Evolutionary conservation across 2,113 vertebrate genomes (phyloP).

Genomic region (Psittacula cyanocephala): DNA sequence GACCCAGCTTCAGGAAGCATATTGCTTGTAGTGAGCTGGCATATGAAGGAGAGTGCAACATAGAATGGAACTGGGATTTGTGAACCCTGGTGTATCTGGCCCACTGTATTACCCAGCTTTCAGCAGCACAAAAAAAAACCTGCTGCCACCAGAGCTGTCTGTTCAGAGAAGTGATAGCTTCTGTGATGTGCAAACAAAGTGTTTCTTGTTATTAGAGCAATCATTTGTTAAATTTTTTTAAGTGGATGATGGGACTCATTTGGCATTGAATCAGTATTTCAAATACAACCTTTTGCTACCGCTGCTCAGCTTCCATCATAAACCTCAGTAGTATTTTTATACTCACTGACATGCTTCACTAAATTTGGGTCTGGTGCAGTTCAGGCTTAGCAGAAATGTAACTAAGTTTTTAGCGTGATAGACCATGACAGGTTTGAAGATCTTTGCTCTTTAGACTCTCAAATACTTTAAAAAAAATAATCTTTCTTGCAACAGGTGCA

Average conservation of each 20-base stretch:
- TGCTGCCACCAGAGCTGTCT: not conserved
- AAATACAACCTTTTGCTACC: not conserved
- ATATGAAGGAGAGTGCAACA: not conserved
- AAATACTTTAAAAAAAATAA: not conserved
- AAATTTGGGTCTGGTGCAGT: not conserved
- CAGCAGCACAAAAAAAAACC: not conserved
- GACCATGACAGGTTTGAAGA: not conserved
- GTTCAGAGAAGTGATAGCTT: not conserved
- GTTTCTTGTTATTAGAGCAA: not conserved
- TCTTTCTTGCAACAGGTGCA: not conserved
- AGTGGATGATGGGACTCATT: not conserved
- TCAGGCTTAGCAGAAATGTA: not conserved
- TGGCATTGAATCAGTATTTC: not conserved
- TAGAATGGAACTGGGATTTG: not conserved
- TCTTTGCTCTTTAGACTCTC: not conserved
- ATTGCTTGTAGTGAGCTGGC: not conserved
- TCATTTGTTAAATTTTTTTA: not conserved
- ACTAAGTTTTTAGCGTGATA: not conserved
- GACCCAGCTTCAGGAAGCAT: not conserved
- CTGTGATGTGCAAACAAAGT: not conserved
- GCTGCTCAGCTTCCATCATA: not conserved
- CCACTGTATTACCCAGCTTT: not conserved
- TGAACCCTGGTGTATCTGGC: not conserved
- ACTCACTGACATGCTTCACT: not conserved
- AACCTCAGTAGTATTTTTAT: not conserved